phyloP scores from a whole-genome alignment of 37 sponge, comb jelly and placozoan species.

The Geodia barretti region DNA sequence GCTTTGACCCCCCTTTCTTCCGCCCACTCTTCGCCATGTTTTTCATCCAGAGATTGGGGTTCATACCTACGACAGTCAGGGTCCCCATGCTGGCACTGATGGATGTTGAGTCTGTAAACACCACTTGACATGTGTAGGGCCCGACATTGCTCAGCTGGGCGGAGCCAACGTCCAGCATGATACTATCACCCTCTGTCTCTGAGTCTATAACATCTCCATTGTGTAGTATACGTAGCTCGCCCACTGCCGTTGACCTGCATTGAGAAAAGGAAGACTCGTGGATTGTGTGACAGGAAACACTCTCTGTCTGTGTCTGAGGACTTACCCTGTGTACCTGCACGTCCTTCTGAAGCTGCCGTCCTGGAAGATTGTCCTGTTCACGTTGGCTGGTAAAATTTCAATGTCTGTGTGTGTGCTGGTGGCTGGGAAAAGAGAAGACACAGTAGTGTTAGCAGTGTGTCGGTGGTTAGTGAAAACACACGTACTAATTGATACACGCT shows the following conservation, averaged over 20 bases:
- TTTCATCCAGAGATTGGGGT: no score
- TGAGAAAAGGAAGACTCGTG: neutral
- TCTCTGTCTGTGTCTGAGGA: neutral
- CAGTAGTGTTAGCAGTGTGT: neutral
- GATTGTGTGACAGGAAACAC: neutral
- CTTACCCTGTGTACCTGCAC: neutral
- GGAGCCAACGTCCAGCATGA: neutral
- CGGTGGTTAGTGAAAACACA: no score
- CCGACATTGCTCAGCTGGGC: neutral
- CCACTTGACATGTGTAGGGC: neutral
- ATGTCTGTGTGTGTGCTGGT: no score
- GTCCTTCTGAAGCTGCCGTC: neutral
- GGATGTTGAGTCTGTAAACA: neutral
- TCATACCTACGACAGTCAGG: neutral
- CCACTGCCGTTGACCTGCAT: neutral
- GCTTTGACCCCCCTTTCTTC: no score
- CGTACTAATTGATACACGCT: no score
- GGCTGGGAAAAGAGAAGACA: no score
- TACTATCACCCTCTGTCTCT: neutral
- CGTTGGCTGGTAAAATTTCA: neutral
- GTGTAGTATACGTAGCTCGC: neutral
- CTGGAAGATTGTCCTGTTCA: neutral
- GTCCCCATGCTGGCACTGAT: neutral
- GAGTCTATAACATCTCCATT: neutral
- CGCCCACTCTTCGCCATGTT: no score